phyloP scores from a whole-genome alignment of 1,140 invertebrate species.

The Bombus haemorrhoidalis region DNA sequence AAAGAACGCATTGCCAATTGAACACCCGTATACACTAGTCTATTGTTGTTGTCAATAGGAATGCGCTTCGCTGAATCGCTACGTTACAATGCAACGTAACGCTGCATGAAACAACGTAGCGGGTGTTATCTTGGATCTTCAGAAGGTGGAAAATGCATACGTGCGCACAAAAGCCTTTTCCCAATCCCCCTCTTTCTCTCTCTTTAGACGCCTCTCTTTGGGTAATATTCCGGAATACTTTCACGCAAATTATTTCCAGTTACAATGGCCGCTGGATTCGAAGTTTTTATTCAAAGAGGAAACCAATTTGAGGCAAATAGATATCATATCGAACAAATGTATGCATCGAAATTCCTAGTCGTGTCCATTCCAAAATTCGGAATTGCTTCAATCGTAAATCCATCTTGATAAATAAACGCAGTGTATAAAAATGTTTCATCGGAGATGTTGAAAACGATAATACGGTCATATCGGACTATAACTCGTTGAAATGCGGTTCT shows the following conservation, averaged over 20 bases:
- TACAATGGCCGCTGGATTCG: not conserved
- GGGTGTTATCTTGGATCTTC: not conserved
- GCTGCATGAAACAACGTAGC: conserved; percentile 9
- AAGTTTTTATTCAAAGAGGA: too few species aligned
- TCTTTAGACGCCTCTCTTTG: too few species aligned
- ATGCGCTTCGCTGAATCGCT: conserved; percentile 21
- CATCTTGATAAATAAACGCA: not conserved
- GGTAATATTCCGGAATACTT: not conserved
- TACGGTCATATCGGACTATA: not conserved
- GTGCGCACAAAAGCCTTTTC: conserved; percentile 15
- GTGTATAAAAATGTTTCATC: not conserved
- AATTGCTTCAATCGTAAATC: too few species aligned
- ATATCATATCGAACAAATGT: not conserved
- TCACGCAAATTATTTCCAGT: conserved; percentile 8
- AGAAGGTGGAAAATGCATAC: conserved; percentile 16
- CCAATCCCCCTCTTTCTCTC: not conserved
- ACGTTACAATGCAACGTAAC: conserved; percentile 1
- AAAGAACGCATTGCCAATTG: conserved; percentile 20
- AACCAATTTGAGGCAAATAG: not conserved
- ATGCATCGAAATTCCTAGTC: not conserved
- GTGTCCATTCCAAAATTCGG: not conserved
- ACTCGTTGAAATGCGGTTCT: not conserved
- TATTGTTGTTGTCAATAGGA: conserved; percentile 42
- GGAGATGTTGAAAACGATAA: not conserved
- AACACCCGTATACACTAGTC: not conserved